A percentile compares a stretch with the other conserved stretches of the same genome.
Evolutionary conservation across 2,888 invertebrate species (phyloP).

Genomic region (Mellilla xanthometata): DNA sequence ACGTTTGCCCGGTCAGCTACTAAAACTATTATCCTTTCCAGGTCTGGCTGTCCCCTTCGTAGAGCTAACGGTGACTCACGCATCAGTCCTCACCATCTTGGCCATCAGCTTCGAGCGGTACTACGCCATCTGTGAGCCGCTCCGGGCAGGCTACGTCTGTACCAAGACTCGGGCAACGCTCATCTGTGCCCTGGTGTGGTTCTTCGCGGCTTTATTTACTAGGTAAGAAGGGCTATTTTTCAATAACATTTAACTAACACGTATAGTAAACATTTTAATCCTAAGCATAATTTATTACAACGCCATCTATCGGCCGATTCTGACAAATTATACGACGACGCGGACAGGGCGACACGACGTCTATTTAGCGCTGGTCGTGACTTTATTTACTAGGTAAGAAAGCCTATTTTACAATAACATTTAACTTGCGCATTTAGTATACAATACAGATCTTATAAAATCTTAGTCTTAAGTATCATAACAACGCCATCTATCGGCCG

Average conservation of each 20-base stretch:
- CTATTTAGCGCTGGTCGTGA: slow-evolving; percentile 87
- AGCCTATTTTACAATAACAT: too few species aligned
- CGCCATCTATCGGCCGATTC: slow-evolving; percentile 95
- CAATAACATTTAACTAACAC: too few species aligned
- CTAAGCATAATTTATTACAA: too few species aligned
- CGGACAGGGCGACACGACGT: slow-evolving; percentile 91
- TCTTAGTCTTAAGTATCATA: too few species aligned
- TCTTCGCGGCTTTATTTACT: slow-evolving; percentile 91
- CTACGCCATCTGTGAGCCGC: slow-evolving; percentile 95
- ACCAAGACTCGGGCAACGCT: slow-evolving; percentile 92
- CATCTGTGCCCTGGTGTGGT: slow-evolving; percentile 92
- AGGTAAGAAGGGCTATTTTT: slow-evolving; percentile 81
- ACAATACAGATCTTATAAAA: too few species aligned
- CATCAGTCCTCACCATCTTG: slow-evolving; percentile 95
- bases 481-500: slow-evolving; percentile 93
- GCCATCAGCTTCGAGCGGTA: slow-evolving; percentile 96
- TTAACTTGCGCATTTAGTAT: too few species aligned
- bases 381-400: slow-evolving; percentile 43
- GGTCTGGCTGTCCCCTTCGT: slow-evolving; percentile 96
- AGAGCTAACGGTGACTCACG: slow-evolving; percentile 95
- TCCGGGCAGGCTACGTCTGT: slow-evolving; percentile 94
- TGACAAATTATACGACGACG: slow-evolving; percentile 94
- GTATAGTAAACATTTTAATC: too few species aligned
- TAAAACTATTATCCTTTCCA: too few species aligned
- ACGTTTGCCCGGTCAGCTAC: too few species aligned